phyloP scores from a whole-genome alignment of 2,113 vertebrate genomes.

The Pitta sordida region DNA sequence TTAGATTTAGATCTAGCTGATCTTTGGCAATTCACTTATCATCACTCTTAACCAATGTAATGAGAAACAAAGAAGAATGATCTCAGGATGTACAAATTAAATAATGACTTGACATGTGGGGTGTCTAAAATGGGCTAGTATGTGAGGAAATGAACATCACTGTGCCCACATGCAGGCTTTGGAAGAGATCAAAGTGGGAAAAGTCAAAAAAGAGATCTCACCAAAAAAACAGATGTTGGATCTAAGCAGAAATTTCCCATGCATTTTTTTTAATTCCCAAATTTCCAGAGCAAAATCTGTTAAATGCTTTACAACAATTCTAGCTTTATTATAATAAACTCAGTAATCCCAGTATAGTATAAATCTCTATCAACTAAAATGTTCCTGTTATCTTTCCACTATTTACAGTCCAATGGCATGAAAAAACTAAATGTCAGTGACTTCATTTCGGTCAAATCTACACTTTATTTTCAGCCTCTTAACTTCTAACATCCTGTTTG shows the following conservation, averaged over 20 bases:
- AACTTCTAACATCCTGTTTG: not conserved
- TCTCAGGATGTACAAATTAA: not conserved
- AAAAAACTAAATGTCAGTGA: not conserved
- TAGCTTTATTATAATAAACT: not conserved
- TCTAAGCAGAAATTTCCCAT: slow-evolving; percentile 5
- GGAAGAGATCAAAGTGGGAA: not conserved
- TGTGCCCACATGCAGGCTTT: not conserved
- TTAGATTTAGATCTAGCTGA: not conserved
- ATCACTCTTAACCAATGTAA: not conserved
- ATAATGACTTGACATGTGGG: not conserved
- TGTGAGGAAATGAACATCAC: not conserved
- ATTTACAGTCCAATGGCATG: not conserved
- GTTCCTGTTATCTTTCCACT: not conserved
- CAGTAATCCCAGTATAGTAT: not conserved
- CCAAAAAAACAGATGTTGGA: slow-evolving; percentile 9
- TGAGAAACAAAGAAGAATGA: not conserved
- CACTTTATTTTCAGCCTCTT: not conserved
- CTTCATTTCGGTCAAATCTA: not conserved
- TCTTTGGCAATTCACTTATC: not conserved
- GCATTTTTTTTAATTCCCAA: slow-evolving; percentile 7
- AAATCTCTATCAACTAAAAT: not conserved
- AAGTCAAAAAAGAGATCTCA: not conserved
- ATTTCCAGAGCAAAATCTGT: slow-evolving; percentile 24
- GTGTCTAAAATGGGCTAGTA: not conserved
- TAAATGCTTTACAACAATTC: slow-evolving; percentile 17